Conservation (phyloP, 2,797 vertebrate species). For the Aldrovandia affinis region DNA sequence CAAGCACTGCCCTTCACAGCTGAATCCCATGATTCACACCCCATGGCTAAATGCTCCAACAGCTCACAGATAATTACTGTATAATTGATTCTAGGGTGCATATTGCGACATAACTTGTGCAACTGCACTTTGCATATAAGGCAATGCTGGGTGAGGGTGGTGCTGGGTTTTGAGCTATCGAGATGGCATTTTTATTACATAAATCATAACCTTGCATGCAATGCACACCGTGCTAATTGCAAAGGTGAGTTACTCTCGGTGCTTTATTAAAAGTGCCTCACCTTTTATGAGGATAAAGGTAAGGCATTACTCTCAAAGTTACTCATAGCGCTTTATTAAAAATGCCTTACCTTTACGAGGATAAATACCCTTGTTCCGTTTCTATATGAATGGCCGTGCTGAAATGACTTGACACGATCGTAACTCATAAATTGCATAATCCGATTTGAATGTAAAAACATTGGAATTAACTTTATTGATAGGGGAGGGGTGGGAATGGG, state of each 20-base stretch:
- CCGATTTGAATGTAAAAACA: conserved; percentile 11
- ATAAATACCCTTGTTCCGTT: not conserved
- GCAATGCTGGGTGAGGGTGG: not conserved
- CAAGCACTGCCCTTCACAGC: not conserved
- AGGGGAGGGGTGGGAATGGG: not conserved
- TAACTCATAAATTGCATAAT: conserved; percentile 3
- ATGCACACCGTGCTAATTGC: not conserved
- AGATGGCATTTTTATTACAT: not conserved
- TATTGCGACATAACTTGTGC: not conserved
- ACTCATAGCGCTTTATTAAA: too few species aligned
- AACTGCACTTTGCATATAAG: not conserved
- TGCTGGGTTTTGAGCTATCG: not conserved
- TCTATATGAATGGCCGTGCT: not conserved
- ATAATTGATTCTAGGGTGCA: not conserved
- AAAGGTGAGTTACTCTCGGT: not conserved
- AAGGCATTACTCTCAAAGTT: too few species aligned
- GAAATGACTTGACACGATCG: not conserved
- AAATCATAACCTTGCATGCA: not conserved
- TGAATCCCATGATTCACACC: not conserved
- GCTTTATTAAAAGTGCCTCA: too few species aligned
- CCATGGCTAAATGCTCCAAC: not conserved
- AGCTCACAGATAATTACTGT: not conserved
- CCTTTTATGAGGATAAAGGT: not conserved
- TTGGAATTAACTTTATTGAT: conserved; percentile 14
- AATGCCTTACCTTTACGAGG: not conserved